Evolutionary conservation across 2,888 invertebrate species (phyloP).

Genomic region (Anoplius nigerrimus): DNA sequence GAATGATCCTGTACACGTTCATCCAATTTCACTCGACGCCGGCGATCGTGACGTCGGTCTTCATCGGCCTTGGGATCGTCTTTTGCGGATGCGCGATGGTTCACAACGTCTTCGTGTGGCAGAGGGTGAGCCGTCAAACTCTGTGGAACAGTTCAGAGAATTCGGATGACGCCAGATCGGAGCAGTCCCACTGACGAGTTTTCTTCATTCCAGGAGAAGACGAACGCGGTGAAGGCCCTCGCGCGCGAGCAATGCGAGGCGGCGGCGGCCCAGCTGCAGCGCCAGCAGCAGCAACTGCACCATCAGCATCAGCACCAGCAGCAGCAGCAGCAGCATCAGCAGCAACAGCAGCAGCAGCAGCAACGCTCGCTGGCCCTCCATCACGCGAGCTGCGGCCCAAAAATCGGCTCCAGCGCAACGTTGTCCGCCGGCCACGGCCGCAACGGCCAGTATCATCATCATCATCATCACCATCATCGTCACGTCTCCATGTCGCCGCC

Average conservation of each 20-base stretch:
- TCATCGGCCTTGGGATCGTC: conserved; percentile 93
- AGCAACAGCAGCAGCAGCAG: conserved; percentile 66
- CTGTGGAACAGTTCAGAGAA: no score
- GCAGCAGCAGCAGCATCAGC: conserved; percentile 74
- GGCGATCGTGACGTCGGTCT: conserved; percentile 91
- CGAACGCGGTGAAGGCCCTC: conserved; percentile 85
- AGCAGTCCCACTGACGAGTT: no score
- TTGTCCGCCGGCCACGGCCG: conserved; percentile 37
- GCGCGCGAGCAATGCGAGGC: conserved; percentile 74
- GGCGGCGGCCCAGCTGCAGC: conserved; percentile 64
- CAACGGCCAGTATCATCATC: conserved; percentile 52
- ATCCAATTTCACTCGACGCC: conserved; percentile 95
- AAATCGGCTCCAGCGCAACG: conserved; percentile 50
- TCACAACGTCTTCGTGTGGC: conserved; percentile 96
- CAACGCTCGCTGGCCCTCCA: conserved; percentile 41
- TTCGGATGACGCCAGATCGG: no score
- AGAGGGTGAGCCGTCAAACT: conserved; percentile 83
- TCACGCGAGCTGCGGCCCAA: conserved; percentile 40
- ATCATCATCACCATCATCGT: conserved; percentile 52
- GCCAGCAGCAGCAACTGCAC: conserved; percentile 67
- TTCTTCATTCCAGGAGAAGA: conserved; percentile 80
- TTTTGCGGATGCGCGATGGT: conserved; percentile 96
- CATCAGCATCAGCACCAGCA: conserved; percentile 67
- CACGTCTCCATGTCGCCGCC: conserved; percentile 60
- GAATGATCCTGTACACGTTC: conserved; percentile 93